phyloP scores from a whole-genome alignment of 2,888 invertebrate species.

The Metopia argyrocephala region DNA sequence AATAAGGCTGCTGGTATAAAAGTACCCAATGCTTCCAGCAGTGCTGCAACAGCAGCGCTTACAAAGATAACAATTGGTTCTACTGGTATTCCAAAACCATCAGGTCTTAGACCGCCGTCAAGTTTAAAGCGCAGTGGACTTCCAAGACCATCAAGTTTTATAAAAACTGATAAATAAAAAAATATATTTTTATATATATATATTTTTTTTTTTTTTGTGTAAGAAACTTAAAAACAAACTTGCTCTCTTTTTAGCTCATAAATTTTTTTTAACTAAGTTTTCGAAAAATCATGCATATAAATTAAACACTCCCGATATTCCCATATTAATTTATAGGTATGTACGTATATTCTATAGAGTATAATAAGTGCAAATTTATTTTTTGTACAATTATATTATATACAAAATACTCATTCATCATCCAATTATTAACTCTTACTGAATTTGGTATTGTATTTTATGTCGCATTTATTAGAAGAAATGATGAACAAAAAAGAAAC shows the following conservation, averaged over 20 bases:
- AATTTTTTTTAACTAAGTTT: slow-evolving; percentile 43
- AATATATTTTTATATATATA: slow-evolving; percentile 32
- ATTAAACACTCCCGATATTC: not conserved
- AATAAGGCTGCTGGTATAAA: slow-evolving; percentile 56
- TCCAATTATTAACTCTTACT: slow-evolving; percentile 4
- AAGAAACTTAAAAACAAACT: slow-evolving; percentile 22
- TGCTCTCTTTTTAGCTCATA: slow-evolving; percentile 38
- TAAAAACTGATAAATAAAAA: slow-evolving; percentile 55
- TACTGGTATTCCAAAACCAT: slow-evolving; percentile 76
- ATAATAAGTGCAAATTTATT: slow-evolving; percentile 23
- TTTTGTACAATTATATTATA: slow-evolving; percentile 30
- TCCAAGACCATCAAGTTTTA: slow-evolving; percentile 67
- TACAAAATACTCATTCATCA: slow-evolving; percentile 6
- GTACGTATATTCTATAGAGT: slow-evolving; percentile 19
- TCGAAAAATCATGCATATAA: slow-evolving; percentile 42
- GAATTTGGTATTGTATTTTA: slow-evolving; percentile 28
- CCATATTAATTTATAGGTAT: slow-evolving; percentile 2
- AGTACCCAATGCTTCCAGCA: slow-evolving; percentile 16
- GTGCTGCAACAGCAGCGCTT: slow-evolving; percentile 64
- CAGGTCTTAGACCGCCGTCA: slow-evolving; percentile 75
- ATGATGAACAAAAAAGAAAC: slow-evolving; percentile 22
- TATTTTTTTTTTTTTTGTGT: slow-evolving; percentile 8
- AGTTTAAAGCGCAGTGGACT: slow-evolving; percentile 75
- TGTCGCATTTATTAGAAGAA: slow-evolving; percentile 51
- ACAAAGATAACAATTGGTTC: slow-evolving; percentile 72